A percentile compares a stretch with the other conserved stretches of the same genome.
phyloP scores from a whole-genome alignment of 2,113 vertebrate genomes.

The Microtus oregoni region DNA sequence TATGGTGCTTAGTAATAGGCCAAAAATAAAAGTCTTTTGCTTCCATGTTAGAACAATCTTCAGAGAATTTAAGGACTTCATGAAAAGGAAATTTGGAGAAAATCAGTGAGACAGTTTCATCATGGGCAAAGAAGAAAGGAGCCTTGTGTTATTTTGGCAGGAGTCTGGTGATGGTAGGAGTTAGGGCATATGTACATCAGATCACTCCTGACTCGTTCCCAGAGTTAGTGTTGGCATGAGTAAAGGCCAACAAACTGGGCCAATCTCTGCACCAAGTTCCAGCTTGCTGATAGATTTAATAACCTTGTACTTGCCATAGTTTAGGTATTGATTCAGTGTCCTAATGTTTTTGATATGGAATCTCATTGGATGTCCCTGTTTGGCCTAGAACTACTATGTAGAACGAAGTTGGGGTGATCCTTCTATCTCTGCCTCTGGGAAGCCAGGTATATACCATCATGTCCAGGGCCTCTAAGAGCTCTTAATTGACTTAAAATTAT shows the following conservation, averaged over 20 bases:
- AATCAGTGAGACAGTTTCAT: background rate
- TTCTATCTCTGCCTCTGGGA: background rate
- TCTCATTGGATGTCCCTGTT: background rate
- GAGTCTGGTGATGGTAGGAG: background rate
- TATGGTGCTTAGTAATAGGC: background rate
- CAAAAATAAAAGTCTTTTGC: slow-evolving; percentile 27
- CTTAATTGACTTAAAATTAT: background rate
- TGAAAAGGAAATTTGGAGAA: slow-evolving; percentile 50
- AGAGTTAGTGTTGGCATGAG: background rate
- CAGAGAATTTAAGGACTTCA: slow-evolving; percentile 41
- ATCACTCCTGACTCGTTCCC: background rate
- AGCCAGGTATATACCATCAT: background rate
- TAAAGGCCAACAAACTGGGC: background rate
- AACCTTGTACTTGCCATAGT: background rate
- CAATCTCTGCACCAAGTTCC: background rate
- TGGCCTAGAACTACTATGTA: background rate
- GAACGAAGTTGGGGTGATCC: background rate
- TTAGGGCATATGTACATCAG: background rate
- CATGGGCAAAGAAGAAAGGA: slow-evolving; percentile 18
- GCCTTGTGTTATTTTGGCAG: slow-evolving; percentile 43
- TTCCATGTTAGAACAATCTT: slow-evolving; percentile 6
- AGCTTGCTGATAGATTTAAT: background rate
- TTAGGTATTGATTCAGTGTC: background rate
- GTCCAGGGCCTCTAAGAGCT: background rate
- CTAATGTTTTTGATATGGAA: background rate